Conservation (phyloP, 2,888 invertebrate species). For the Gryllus longicercus region DNA sequence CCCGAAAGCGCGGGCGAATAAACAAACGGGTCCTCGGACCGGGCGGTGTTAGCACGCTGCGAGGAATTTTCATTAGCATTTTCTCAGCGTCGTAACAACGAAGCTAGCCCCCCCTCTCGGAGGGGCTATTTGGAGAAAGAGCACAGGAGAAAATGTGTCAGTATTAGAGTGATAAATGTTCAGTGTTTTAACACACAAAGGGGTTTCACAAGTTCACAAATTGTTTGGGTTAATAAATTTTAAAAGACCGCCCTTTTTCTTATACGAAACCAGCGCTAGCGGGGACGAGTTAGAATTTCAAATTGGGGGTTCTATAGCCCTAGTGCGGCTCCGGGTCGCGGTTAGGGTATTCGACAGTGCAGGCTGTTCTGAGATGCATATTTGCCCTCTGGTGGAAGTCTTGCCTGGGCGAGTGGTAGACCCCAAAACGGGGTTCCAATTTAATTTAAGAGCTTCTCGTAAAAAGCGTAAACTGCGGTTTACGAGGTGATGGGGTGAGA, state of each 20-base stretch:
- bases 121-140: neutral
- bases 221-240: constrained; percentile 8
- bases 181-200: constrained; percentile 4
- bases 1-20: neutral
- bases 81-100: neutral
- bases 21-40: neutral
- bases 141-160: constrained; percentile 5
- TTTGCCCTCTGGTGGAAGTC: too few species aligned
- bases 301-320: neutral
- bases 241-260: neutral
- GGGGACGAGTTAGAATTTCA: constrained; percentile 1
- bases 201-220: neutral
- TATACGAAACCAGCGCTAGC: neutral
- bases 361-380: too few species aligned
- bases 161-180: constrained; percentile 11
- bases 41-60: neutral
- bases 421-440: too few species aligned
- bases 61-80: neutral
- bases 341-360: too few species aligned
- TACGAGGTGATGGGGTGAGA: too few species aligned
- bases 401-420: too few species aligned
- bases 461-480: too few species aligned
- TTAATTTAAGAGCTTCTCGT: too few species aligned
- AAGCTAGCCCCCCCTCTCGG: neutral
- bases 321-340: too few species aligned